A percentile compares a stretch with the other conserved stretches of the same genome.
Evolutionary conservation across 1,140 invertebrate species (phyloP).

Genomic region (Doryteuthis pealeii): DNA sequence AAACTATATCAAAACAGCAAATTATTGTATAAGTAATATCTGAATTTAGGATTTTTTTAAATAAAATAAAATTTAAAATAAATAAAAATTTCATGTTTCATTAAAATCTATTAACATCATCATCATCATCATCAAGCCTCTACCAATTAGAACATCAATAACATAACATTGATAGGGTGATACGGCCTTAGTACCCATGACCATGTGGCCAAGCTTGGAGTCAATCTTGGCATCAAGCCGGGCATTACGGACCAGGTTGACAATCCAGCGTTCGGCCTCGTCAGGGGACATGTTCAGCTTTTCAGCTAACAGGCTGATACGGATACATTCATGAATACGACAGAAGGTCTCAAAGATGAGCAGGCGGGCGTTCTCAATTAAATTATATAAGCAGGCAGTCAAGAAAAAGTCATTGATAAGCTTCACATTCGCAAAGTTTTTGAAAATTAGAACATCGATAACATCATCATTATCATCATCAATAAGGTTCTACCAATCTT

Average conservation of each 20-base stretch:
- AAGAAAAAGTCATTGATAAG: conserved; percentile 97
- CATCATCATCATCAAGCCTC: too few relatives aligned
- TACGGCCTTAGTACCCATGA: conserved; percentile 96
- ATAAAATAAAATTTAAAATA: too few relatives aligned
- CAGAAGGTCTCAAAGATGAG: conserved; percentile 99
- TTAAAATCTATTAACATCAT: too few relatives aligned
- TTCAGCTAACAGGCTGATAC: conserved; percentile 88
- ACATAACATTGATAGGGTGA: conserved; percentile 99
- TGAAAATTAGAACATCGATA: too few relatives aligned
- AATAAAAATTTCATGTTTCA: too few relatives aligned
- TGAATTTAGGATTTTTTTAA: too few relatives aligned
- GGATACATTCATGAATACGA: conserved; percentile 59
- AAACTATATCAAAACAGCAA: too few relatives aligned
- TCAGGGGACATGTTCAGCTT: conserved; percentile 97
- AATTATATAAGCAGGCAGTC: conserved; percentile 92
- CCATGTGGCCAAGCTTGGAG: conserved; percentile 96
- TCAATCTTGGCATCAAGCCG: conserved; percentile 98
- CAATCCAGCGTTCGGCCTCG: conserved; percentile 99
- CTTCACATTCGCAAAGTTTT: conserved; percentile 94
- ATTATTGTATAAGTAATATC: too few relatives aligned
- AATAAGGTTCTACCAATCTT: too few relatives aligned
- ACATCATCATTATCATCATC: too few relatives aligned
- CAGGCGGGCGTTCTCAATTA: conserved; percentile 97
- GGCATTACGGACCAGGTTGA: conserved; percentile 96
- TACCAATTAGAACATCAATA: too few relatives aligned